Base-by-base conservation (phyloP, 1,140 invertebrate species). In the Lepidurus couesii region DNA sequence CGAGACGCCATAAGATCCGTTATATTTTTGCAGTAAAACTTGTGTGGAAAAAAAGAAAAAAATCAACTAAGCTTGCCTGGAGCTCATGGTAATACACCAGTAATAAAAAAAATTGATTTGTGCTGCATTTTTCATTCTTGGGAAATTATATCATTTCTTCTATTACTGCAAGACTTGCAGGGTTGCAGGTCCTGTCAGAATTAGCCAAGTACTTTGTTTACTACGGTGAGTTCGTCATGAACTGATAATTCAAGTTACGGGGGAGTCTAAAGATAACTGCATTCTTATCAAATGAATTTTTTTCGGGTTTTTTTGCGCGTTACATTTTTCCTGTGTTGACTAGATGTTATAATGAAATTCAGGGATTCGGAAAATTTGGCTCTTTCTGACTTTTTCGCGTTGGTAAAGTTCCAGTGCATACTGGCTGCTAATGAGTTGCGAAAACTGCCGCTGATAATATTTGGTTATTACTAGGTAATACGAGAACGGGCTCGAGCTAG, bases 21-120 rank as follows among this genome's bases (percentile, higher is more conserved):
- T 47, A 10, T 65, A 65, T 65, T 65, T 65, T 65, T 65, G 53
- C 53, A 65, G n/a, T 65, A 65, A 65, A 65, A 65, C 53, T 9
- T 65, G n/a, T 1, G 53, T 65, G 53, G 13, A 65, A 65, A 65
- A 65, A 65, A 65, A 21, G 53, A 65, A 21, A 65, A 65, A 65
- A 65, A 65, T 65, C 13, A 21, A n/a, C 53, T 47, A 65, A 65
- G 53, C 53, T 65, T 65, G 53, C 53, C 53, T 65, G 53, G 21
- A 65, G 53, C 13, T 65, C 53, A 21, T 65, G 16, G 13, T 65
- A 65, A 65, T 65, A 65, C 53, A 65, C 53, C 53, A 65, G 21
- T 65, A 65, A 65, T 13, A n/a, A 7, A 4, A 34, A 11, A n/a
- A 65, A 7, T 65, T 0, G 53, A n/a, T 65, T 21, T 65, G 53